These are phyloP conservation scores for Ostrea edulis DNA, from an alignment of 1,140 invertebrate genomes.

Conservation along the genomic window DNA sequence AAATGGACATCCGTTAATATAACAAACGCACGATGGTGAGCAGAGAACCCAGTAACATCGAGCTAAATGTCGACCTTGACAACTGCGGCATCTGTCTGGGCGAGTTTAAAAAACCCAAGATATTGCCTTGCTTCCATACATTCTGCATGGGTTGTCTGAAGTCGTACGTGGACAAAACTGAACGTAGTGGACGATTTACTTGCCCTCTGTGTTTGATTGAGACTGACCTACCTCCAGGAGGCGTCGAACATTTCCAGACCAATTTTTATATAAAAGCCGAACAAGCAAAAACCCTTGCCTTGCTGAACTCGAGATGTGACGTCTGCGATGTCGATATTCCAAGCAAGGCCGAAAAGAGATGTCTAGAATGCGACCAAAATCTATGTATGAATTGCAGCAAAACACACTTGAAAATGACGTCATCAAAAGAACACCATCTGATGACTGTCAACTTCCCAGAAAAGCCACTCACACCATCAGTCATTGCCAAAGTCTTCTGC, in stretches of 20 bases:
- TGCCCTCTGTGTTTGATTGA: slow-evolving; percentile 45
- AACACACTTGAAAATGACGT: slow-evolving; percentile 48
- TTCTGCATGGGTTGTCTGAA: slow-evolving; percentile 46
- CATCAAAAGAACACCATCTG: slow-evolving; percentile 48
- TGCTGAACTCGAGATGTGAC: slow-evolving; percentile 23
- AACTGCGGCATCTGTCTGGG: slow-evolving; percentile 44
- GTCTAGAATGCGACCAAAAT: slow-evolving; percentile 49
- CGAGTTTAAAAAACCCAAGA: slow-evolving; percentile 42
- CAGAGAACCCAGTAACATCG: not conserved
- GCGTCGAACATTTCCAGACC: slow-evolving; percentile 48
- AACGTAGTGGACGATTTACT: slow-evolving; percentile 17
- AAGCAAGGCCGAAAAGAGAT: slow-evolving; percentile 33
- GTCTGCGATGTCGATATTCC: slow-evolving; percentile 40
- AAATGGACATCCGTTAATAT: not conserved
- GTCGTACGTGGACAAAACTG: slow-evolving; percentile 46
- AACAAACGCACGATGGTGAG: not conserved
- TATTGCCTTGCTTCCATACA: slow-evolving; percentile 47
- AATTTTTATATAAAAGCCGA: slow-evolving; percentile 49
- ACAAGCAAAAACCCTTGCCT: not conserved
- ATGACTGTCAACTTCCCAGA: not conserved
- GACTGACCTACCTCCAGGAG: slow-evolving; percentile 43
- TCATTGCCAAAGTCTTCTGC: slow-evolving; percentile 41
- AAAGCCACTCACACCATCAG: slow-evolving; percentile 8
- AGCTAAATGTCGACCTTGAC: slow-evolving; percentile 20
- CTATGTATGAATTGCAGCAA: slow-evolving; percentile 41